Conservation (phyloP, 2,797 vertebrate genomes). For the Poeciliopsis turneri region DNA sequence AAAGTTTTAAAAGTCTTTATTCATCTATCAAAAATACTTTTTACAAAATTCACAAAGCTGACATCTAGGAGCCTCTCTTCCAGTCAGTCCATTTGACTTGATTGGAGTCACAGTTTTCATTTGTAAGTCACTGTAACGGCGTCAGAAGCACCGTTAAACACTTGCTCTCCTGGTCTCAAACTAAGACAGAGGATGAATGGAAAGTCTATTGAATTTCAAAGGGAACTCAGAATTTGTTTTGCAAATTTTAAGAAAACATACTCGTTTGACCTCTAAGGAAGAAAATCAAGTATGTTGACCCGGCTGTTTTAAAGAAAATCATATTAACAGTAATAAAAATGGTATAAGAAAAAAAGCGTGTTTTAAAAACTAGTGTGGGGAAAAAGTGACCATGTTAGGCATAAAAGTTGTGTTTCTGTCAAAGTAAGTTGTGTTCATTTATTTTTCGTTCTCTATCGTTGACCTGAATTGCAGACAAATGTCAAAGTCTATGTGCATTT, state of each 20-base stretch:
- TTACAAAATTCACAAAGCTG: slow-evolving; percentile 73
- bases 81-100: slow-evolving; percentile 25
- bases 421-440: neutral
- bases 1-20: slow-evolving; percentile 60
- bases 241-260: slow-evolving; percentile 12
- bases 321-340: neutral
- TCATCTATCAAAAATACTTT: slow-evolving; percentile 65
- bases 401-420: slow-evolving; percentile 4
- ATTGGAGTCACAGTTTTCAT: slow-evolving; percentile 25
- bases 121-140: slow-evolving; percentile 34
- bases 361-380: slow-evolving; percentile 6
- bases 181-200: slow-evolving; percentile 15
- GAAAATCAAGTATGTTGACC: slow-evolving; percentile 10
- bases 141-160: slow-evolving; percentile 19
- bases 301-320: slow-evolving; percentile 4
- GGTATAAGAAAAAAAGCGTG: neutral
- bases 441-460: neutral
- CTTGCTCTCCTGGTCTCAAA: slow-evolving; percentile 11
- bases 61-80: slow-evolving; percentile 32
- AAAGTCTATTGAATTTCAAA: slow-evolving; percentile 22
- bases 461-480: neutral
- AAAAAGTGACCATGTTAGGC: neutral
- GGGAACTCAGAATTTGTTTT: slow-evolving; percentile 14
- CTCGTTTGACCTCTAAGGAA: slow-evolving; percentile 25
- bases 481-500: neutral